These are phyloP conservation scores for Scolopax rusticola DNA, from an alignment of 2,797 vertebrate genomes.

Conservation along the genomic window DNA sequence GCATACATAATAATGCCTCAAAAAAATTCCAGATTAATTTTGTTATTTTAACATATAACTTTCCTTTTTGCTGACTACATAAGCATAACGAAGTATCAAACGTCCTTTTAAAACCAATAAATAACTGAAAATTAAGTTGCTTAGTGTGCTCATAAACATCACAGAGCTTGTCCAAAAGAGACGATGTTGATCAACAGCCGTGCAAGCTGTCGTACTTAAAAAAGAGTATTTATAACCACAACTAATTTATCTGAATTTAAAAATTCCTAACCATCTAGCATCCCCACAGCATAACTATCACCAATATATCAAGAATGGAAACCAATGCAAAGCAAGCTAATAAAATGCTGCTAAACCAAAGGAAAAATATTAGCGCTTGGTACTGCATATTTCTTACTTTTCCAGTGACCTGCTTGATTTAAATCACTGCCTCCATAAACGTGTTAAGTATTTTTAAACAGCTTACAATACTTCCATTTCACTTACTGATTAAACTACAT, in stretches of 20 bases:
- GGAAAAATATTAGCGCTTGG: not conserved
- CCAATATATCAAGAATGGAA: not conserved
- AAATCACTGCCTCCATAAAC: conserved; percentile 10
- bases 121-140: not conserved
- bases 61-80: not conserved
- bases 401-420: not conserved
- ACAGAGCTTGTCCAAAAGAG: not conserved
- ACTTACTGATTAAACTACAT: conserved; percentile 59
- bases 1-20: not conserved
- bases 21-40: not conserved
- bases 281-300: not conserved
- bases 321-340: not conserved
- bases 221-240: not conserved
- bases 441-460: conserved; percentile 37
- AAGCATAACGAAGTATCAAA: not conserved
- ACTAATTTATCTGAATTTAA: not conserved
- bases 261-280: not conserved
- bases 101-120: not conserved
- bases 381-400: conserved; percentile 18
- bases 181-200: not conserved
- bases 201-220: not conserved
- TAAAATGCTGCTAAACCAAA: not conserved
- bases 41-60: not conserved
- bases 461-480: conserved; percentile 45
- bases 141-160: not conserved